Conservation (phyloP, 1,140 invertebrate genomes). For the Lamellibrachia luymesi region DNA sequence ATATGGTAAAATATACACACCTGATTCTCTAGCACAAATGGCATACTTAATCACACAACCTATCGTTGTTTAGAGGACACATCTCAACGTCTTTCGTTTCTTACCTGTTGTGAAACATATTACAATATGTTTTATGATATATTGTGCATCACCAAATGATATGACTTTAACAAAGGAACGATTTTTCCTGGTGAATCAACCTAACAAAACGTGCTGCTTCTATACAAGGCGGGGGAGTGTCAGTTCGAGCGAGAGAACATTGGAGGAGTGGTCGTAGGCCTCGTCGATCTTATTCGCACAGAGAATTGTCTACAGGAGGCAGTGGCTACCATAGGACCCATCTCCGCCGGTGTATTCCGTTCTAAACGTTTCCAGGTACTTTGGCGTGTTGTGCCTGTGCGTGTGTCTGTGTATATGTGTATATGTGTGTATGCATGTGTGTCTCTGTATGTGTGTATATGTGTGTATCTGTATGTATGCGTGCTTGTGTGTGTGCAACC, state of each 20-base stretch:
- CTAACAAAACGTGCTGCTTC: background rate
- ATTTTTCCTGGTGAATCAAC: background rate
- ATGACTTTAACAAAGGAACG: too few relatives aligned
- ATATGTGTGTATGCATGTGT: background rate
- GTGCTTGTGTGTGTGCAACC: too few relatives aligned
- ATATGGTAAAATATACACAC: too few relatives aligned
- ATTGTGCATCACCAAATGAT: too few relatives aligned
- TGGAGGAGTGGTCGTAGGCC: slow-evolving; percentile 69
- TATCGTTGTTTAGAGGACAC: too few relatives aligned
- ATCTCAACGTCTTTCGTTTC: too few relatives aligned
- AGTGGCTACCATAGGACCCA: slow-evolving; percentile 68
- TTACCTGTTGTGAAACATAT: too few relatives aligned
- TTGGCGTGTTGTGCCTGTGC: background rate
- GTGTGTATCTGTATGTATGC: too few relatives aligned
- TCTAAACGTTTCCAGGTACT: slow-evolving; percentile 62
- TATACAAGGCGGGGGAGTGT: slow-evolving; percentile 52
- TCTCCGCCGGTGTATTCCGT: slow-evolving; percentile 95
- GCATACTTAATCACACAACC: too few relatives aligned
- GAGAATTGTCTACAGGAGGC: slow-evolving; percentile 64
- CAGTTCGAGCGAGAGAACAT: slow-evolving; percentile 44
- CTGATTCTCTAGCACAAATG: too few relatives aligned
- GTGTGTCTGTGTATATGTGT: slow-evolving; percentile 12
- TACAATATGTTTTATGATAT: too few relatives aligned
- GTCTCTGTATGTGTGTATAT: background rate
- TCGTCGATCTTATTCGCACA: slow-evolving; percentile 82